Evolutionary conservation across 2,797 vertebrate genomes (phyloP).

Genomic region (Myotis pilosus): DNA sequence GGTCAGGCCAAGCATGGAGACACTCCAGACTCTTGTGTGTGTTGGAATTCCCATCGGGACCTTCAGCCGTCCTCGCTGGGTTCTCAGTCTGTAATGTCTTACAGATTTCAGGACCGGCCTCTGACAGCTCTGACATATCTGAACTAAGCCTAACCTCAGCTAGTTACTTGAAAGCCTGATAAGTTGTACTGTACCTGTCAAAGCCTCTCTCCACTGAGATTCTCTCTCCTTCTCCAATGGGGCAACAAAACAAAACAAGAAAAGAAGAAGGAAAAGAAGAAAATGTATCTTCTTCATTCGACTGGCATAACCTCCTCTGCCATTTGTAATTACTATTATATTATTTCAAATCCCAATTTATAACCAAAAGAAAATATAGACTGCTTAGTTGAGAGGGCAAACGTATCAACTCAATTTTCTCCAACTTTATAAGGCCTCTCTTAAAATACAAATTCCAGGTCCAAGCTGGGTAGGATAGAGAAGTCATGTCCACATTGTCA

Average conservation of each 20-base stretch:
- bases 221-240: background rate
- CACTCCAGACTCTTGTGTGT: slow-evolving; percentile 50
- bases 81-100: slow-evolving; percentile 58
- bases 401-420: background rate
- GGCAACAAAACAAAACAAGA: background rate
- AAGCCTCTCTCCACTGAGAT: background rate
- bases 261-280: background rate
- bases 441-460: slow-evolving; percentile 9
- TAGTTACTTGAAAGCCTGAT: slow-evolving; percentile 19
- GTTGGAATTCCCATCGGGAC: slow-evolving; percentile 67
- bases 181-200: slow-evolving; percentile 66
- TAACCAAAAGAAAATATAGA: background rate
- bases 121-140: slow-evolving; percentile 65
- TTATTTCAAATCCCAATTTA: slow-evolving; percentile 17
- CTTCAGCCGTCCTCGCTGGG: background rate
- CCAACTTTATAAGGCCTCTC: background rate
- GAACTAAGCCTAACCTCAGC: slow-evolving; percentile 68
- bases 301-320: background rate
- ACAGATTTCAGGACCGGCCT: slow-evolving; percentile 60
- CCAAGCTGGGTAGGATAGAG: background rate
- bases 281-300: background rate
- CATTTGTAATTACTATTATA: background rate
- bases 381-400: background rate
- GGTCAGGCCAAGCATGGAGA: slow-evolving; percentile 27
- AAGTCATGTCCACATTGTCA: background rate